A percentile compares a stretch with the other conserved stretches of the same genome.
Evolutionary conservation across 1,140 invertebrate species (phyloP).

Genomic region (Drosophila serrata): DNA sequence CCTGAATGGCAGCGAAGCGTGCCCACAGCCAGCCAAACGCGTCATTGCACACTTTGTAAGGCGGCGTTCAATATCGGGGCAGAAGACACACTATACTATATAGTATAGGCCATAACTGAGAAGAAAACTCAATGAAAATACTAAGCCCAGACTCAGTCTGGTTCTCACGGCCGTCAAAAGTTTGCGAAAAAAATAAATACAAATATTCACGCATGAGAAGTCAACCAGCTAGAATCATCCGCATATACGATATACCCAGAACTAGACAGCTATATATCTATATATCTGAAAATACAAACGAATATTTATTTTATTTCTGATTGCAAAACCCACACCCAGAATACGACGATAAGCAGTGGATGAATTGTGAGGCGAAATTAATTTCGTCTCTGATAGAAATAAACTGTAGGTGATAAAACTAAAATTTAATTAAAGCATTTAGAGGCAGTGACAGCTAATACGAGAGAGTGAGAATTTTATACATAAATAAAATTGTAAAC

Average conservation of each 20-base stretch:
- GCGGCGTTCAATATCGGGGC: slow-evolving; percentile 22
- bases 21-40: slow-evolving; percentile 45
- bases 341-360: slow-evolving; percentile 42
- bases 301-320: slow-evolving; percentile 39
- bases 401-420: slow-evolving; percentile 57
- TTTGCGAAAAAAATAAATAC: slow-evolving; percentile 13
- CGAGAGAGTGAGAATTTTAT: slow-evolving; percentile 3
- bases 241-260: slow-evolving; percentile 18
- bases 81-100: slow-evolving; percentile 15
- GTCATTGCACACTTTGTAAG: slow-evolving; percentile 59
- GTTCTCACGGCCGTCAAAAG: slow-evolving; percentile 51
- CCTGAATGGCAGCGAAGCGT: slow-evolving; percentile 52
- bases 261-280: slow-evolving; percentile 22
- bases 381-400: slow-evolving; percentile 32
- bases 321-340: slow-evolving; percentile 36
- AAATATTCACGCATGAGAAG: slow-evolving; percentile 69
- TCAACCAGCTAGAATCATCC: slow-evolving; percentile 34
- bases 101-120: slow-evolving; percentile 11
- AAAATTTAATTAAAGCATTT: slow-evolving; percentile 64
- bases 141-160: slow-evolving; percentile 17
- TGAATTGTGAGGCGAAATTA: slow-evolving; percentile 18
- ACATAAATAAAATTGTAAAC: slow-evolving; percentile 28
- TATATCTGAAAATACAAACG: background rate
- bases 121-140: slow-evolving; percentile 56
- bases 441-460: slow-evolving; percentile 9